A percentile compares a stretch with the other conserved stretches of the same genome.
Evolutionary conservation across 2,888 invertebrate species (phyloP).

Genomic region (Uloborus plumipes): DNA sequence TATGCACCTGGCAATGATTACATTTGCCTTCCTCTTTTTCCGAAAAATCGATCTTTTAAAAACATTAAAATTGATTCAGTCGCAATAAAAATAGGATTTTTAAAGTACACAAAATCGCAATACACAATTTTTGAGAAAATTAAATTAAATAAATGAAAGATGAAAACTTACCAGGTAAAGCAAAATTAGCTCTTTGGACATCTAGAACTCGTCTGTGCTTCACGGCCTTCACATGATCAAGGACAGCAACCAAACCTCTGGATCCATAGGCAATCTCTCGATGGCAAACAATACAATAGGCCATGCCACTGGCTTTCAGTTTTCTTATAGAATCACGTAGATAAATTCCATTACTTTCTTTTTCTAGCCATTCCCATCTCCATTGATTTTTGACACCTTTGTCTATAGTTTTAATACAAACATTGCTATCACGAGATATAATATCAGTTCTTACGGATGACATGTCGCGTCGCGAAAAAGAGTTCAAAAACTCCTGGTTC

Average conservation of each 20-base stretch:
- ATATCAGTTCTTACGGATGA: slow-evolving; percentile 7
- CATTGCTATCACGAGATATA: neutral
- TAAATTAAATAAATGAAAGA: too few species aligned
- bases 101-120: too few species aligned
- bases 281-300: slow-evolving; percentile 1
- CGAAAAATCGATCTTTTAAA: too few species aligned
- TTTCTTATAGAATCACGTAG: too few species aligned
- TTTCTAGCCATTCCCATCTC: slow-evolving; percentile 5
- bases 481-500: too few species aligned
- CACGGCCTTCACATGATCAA: neutral
- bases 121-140: too few species aligned
- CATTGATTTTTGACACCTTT: slow-evolving; percentile 1
- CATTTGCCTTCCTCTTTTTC: too few species aligned
- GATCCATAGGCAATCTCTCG: neutral
- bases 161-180: slow-evolving; percentile 8
- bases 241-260: slow-evolving; percentile 1
- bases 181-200: neutral
- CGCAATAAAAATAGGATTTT: too few species aligned
- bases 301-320: neutral
- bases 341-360: neutral
- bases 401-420: neutral
- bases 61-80: too few species aligned
- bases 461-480: too few species aligned
- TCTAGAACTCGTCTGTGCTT: slow-evolving; percentile 4
- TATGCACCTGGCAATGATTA: too few species aligned